These are phyloP conservation scores for Cinclus cinclus DNA, from an alignment of 2,113 vertebrate species.

Conservation along the genomic window DNA sequence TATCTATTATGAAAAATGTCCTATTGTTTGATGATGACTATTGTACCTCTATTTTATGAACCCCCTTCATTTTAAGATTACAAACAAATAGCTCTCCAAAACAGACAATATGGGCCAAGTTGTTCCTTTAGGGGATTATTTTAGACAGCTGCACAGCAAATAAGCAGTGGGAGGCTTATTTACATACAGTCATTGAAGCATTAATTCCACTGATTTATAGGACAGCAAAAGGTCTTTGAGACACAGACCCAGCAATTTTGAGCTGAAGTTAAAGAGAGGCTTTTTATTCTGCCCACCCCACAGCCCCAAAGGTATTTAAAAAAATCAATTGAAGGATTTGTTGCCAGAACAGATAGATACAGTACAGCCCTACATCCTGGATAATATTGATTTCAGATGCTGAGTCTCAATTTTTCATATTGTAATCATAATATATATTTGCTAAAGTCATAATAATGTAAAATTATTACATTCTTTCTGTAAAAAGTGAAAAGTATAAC, in stretches of 20 bases:
- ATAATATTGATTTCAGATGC: neutral
- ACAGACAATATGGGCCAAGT: slow-evolving; percentile 16
- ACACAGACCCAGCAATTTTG: slow-evolving; percentile 9
- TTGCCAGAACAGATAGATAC: neutral
- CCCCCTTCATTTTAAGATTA: neutral
- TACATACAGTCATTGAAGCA: slow-evolving; percentile 30
- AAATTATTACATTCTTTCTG: neutral
- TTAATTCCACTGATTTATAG: slow-evolving; percentile 44
- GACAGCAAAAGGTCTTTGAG: slow-evolving; percentile 28
- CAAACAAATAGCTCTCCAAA: neutral
- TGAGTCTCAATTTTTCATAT: neutral
- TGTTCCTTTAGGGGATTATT: slow-evolving; percentile 44
- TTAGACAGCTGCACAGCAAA: slow-evolving; percentile 33
- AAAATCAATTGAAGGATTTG: slow-evolving; percentile 12
- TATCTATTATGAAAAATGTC: neutral
- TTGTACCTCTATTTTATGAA: neutral
- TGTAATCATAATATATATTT: neutral
- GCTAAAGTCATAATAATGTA: neutral
- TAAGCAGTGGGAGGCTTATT: slow-evolving; percentile 54
- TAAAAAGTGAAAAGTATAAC: neutral
- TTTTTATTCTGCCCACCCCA: neutral
- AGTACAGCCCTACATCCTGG: neutral
- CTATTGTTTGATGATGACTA: neutral
- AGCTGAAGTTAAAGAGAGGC: neutral
- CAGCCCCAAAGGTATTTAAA: neutral